These are phyloP conservation scores for Parthenolecanium corni DNA, from an alignment of 2,888 invertebrate species.

Conservation along the genomic window DNA sequence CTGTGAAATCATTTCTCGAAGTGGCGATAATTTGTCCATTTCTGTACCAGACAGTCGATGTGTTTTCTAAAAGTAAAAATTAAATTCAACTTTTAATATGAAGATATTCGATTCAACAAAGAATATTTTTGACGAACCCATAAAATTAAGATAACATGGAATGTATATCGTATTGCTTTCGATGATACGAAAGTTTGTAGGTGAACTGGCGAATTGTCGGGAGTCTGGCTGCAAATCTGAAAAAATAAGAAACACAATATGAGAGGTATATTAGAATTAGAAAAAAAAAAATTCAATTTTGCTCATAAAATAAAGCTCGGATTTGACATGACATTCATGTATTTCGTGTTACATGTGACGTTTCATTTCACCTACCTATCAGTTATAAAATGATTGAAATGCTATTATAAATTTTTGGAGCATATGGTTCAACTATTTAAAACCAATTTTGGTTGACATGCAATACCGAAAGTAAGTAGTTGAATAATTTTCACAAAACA, in stretches of 20 bases:
- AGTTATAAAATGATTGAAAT: too few species aligned
- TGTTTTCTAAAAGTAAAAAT: background rate
- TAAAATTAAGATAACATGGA: conserved; percentile 10
- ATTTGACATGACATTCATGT: too few species aligned
- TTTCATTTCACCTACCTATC: too few species aligned
- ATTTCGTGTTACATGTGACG: too few species aligned
- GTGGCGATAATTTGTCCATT: background rate
- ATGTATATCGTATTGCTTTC: conserved; percentile 13
- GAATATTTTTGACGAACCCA: conserved; percentile 12
- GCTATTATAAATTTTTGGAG: too few species aligned
- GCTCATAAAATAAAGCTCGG: background rate
- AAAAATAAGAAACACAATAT: background rate
- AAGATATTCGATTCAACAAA: too few species aligned
- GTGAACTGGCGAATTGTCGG: conserved; percentile 3
- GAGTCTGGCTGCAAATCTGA: background rate
- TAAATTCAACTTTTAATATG: too few species aligned
- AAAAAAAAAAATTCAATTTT: too few species aligned
- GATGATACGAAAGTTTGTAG: background rate
- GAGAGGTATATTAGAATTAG: background rate
- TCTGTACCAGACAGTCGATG: background rate
- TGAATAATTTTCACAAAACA: too few species aligned
- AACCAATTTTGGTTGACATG: too few species aligned
- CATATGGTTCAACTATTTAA: too few species aligned
- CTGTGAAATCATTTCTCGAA: background rate
- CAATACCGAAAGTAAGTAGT: too few species aligned